These are phyloP conservation scores for Habropoda laboriosa DNA, from an alignment of 1,140 invertebrate species.

Conservation along the genomic window DNA sequence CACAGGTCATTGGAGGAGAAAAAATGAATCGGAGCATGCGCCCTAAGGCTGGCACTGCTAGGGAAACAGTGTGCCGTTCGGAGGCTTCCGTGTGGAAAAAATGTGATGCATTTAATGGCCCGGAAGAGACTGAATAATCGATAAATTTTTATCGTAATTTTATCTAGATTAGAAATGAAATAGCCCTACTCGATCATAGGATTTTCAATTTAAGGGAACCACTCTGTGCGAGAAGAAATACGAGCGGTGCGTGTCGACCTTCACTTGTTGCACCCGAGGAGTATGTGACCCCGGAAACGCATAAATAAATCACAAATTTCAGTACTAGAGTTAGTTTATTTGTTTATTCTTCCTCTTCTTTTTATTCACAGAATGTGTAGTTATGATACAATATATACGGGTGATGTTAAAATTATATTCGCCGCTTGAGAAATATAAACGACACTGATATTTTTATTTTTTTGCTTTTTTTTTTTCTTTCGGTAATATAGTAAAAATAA, in stretches of 20 bases:
- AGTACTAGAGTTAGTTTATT: background rate
- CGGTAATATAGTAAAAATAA: constrained; percentile 41
- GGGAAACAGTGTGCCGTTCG: background rate
- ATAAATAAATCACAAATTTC: background rate
- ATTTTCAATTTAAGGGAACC: background rate
- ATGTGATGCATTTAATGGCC: constrained; percentile 47
- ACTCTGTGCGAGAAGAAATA: background rate
- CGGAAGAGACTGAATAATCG: constrained; percentile 35
- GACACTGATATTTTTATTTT: background rate
- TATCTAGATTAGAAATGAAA: background rate
- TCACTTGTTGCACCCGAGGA: constrained; percentile 34
- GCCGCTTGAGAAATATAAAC: background rate
- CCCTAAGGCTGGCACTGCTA: constrained; percentile 13
- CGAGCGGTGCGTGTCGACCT: background rate
- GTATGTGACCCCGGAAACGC: background rate
- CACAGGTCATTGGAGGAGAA: background rate
- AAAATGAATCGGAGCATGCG: constrained; percentile 58
- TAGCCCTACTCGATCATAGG: background rate
- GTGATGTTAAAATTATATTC: constrained; percentile 1
- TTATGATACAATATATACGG: constrained; percentile 7
- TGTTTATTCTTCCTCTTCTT: background rate
- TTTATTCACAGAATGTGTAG: background rate
- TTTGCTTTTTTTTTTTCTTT: too few relatives aligned
- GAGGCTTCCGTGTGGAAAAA: constrained; percentile 30
- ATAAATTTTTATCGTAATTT: constrained; percentile 34